phyloP scores from a whole-genome alignment of 2,888 invertebrate species.

The Rapana venosa region DNA sequence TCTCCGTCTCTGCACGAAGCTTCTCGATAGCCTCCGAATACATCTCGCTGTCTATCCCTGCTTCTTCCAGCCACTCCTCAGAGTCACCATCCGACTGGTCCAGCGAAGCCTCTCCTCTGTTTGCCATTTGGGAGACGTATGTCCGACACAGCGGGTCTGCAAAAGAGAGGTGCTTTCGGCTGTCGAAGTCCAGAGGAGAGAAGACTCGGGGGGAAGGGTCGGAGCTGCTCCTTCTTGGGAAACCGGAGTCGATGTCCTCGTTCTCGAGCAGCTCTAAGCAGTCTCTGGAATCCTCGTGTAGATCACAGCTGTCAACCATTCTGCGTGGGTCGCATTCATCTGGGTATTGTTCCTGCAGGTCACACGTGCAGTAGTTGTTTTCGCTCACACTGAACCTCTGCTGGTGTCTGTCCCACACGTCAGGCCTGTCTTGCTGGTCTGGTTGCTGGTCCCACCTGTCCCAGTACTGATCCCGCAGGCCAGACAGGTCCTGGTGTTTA shows the following conservation, averaged over 20 bases:
- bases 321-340: no score
- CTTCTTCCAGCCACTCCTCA: no score
- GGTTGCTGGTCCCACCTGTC: neutral
- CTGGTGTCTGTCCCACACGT: no score
- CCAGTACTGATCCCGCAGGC: neutral
- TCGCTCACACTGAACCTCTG: no score
- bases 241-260: neutral
- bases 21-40: neutral
- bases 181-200: neutral
- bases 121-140: neutral
- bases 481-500: neutral
- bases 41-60: neutral
- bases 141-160: neutral
- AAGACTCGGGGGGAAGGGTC: neutral
- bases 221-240: neutral
- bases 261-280: no score
- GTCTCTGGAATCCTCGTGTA: no score
- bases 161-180: neutral
- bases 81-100: neutral
- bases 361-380: no score
- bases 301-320: no score
- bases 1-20: constrained; percentile 8
- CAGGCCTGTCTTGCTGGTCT: neutral
- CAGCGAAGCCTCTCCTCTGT: neutral
- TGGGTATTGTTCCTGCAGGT: no score